Conservation (phyloP, 53 echinoderm and acorn worm species). For the Stichopus horrens region DNA sequence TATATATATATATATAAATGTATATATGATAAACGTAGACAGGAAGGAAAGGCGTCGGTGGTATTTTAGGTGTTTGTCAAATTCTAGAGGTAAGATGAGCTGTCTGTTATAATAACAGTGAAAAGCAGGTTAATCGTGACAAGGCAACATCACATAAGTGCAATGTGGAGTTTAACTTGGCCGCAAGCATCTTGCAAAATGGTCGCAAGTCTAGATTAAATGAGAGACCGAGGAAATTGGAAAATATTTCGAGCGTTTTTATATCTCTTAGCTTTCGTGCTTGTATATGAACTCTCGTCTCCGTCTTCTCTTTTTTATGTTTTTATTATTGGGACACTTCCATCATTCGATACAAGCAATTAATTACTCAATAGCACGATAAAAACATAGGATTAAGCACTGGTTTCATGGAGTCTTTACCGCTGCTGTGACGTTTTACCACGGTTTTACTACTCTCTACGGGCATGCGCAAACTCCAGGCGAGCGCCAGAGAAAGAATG, state of each 20-base stretch:
- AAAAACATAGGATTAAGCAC: background rate
- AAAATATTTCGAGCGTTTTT: background rate
- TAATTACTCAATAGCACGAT: slow-evolving; percentile 14
- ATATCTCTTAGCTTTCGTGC: background rate
- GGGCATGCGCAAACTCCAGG: background rate
- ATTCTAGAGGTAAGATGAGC: background rate
- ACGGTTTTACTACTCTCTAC: background rate
- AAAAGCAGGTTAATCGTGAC: background rate
- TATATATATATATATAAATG: background rate
- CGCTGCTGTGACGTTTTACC: too few species aligned
- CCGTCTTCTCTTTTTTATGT: background rate
- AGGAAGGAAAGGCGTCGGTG: too few species aligned
- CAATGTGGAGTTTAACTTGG: background rate
- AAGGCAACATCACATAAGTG: background rate
- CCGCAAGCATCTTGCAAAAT: background rate
- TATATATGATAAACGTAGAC: background rate
- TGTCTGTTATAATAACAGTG: background rate
- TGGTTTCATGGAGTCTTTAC: background rate
- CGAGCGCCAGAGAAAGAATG: background rate
- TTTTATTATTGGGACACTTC: slow-evolving; percentile 3
- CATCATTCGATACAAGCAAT: slow-evolving; percentile 11
- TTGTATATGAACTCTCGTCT: background rate
- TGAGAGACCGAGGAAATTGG: background rate
- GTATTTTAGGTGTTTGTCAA: background rate
- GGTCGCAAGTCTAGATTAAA: background rate